Conservation (phyloP, 2,797 vertebrate genomes). For the Mastacembelus armatus region DNA sequence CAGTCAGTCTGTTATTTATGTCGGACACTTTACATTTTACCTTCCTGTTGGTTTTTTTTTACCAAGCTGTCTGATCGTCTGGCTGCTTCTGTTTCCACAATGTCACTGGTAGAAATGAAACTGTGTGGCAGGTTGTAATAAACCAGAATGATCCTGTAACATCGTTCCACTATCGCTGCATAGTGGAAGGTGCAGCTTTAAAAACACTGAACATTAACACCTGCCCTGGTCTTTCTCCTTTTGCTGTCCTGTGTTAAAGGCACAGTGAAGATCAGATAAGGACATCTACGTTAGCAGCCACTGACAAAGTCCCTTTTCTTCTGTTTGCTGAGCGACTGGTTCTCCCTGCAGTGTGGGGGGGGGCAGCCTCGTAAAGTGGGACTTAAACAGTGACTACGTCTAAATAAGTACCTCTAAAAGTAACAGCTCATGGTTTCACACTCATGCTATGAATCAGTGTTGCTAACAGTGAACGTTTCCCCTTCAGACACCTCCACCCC, state of each 20-base stretch:
- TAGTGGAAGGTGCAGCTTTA: conserved; percentile 67
- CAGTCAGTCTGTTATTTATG: too few species aligned
- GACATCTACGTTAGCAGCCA: conserved; percentile 11
- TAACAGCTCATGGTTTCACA: conserved; percentile 60
- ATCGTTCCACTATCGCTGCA: conserved; percentile 43
- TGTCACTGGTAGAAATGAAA: background rate
- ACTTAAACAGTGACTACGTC: conserved; percentile 24
- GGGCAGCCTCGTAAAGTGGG: too few species aligned
- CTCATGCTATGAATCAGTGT: conserved; percentile 60
- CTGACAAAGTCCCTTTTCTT: background rate
- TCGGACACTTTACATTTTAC: too few species aligned
- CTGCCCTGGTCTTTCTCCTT: conserved; percentile 11
- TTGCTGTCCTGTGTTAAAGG: conserved; percentile 8
- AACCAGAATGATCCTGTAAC: conserved; percentile 16
- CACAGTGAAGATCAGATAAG: conserved; percentile 31
- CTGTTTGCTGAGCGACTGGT: background rate
- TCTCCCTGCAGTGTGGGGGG: too few species aligned
- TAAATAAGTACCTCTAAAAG: conserved; percentile 37
- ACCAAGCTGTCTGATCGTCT: too few species aligned
- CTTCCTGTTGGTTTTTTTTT: too few species aligned
- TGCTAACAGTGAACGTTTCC: conserved; percentile 35
- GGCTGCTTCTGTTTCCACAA: too few species aligned
- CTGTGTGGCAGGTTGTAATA: background rate
- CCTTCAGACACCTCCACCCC: conserved; percentile 19
- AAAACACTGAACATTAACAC: conserved; percentile 46